Evolutionary conservation across 1,140 invertebrate species (phyloP).

Genomic region (Drosophila trapezifrons): DNA sequence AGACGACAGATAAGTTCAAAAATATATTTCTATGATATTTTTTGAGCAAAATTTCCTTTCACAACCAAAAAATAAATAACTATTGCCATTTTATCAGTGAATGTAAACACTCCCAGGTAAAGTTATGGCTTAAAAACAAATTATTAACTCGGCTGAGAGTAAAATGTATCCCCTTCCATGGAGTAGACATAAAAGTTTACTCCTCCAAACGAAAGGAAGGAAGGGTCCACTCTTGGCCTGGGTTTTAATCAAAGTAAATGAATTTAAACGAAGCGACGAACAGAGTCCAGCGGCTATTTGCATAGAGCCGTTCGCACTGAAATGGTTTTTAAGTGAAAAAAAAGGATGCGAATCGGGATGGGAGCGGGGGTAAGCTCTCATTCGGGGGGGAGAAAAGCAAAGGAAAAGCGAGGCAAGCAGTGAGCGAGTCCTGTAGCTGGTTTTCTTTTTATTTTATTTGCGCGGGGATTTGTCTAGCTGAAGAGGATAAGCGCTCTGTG

Average conservation of each 20-base stretch:
- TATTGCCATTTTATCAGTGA: background rate
- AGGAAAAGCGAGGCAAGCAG: slow-evolving; percentile 43
- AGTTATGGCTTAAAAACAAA: slow-evolving; percentile 62
- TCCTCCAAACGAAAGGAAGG: slow-evolving; percentile 13
- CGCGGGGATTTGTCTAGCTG: slow-evolving; percentile 76
- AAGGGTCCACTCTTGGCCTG: slow-evolving; percentile 30
- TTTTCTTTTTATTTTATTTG: slow-evolving; percentile 75
- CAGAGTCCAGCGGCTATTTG: slow-evolving; percentile 69
- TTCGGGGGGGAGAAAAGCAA: background rate
- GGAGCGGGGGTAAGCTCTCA: slow-evolving; percentile 3
- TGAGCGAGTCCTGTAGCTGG: slow-evolving; percentile 41
- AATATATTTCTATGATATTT: too few relatives aligned
- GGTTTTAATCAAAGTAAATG: slow-evolving; percentile 80
- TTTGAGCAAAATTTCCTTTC: accelerated
- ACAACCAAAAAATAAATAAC: background rate
- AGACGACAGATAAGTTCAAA: background rate
- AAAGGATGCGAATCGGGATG: slow-evolving; percentile 61
- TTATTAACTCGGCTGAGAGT: slow-evolving; percentile 50
- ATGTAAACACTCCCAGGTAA: slow-evolving; percentile 6
- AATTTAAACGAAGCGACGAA: slow-evolving; percentile 79
- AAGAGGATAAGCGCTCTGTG: slow-evolving; percentile 74
- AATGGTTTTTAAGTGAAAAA: slow-evolving; percentile 80
- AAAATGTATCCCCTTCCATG: background rate
- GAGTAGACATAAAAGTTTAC: slow-evolving; percentile 43
- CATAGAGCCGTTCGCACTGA: slow-evolving; percentile 68